Evolutionary conservation across 37 sponge, comb jelly and placozoan genomes (phyloP).

Genomic region (Haliclona indistincta): DNA sequence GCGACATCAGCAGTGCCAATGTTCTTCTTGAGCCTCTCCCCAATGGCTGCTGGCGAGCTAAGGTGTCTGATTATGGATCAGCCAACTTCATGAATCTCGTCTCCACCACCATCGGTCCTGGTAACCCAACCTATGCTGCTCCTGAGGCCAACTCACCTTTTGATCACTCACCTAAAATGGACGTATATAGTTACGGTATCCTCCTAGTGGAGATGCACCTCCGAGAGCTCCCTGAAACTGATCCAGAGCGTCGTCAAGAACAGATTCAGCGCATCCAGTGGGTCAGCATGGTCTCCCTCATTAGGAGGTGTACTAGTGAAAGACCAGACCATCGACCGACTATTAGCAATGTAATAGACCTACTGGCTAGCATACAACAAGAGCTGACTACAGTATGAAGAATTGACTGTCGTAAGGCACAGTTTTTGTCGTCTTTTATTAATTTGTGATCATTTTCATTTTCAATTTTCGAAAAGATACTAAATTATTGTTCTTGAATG

Average conservation of each 20-base stretch:
- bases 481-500: no score
- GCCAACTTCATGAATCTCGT: not conserved
- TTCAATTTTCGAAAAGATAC: no score
- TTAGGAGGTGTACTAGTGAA: no score
- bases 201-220: slow-evolving; percentile 5
- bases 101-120: no score
- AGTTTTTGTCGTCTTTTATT: no score
- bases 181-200: slow-evolving; percentile 8
- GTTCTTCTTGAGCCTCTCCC: not conserved
- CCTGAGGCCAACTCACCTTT: not conserved
- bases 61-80: not conserved
- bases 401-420: no score
- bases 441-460: no score
- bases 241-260: not conserved
- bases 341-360: no score
- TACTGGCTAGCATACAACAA: no score
- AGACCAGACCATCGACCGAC: no score
- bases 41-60: not conserved
- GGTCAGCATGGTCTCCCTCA: not conserved
- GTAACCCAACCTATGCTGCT: slow-evolving; percentile 1
- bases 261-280: slow-evolving; percentile 4
- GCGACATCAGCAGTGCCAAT: not conserved
- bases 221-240: not conserved
- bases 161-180: not conserved
- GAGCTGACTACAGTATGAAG: no score